These are phyloP conservation scores for Caenorhabditis remanei DNA, from an alignment of 1,140 invertebrate species.

Conservation along the genomic window DNA sequence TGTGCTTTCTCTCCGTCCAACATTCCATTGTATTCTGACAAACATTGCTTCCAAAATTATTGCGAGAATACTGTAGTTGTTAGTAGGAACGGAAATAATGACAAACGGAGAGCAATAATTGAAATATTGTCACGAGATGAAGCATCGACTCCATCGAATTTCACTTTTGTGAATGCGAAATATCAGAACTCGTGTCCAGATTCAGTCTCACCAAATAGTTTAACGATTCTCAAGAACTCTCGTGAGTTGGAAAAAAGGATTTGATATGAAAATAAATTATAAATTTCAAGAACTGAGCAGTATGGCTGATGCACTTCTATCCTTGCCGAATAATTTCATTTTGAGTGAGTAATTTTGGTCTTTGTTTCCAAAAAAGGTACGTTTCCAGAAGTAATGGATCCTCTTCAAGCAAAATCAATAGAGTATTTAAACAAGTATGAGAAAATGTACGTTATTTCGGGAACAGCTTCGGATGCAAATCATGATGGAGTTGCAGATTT, in stretches of 20 bases:
- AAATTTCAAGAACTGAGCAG: neutral
- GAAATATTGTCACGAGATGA: slow-evolving; percentile 31
- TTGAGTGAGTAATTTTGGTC: neutral
- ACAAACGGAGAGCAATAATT: neutral
- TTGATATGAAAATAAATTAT: neutral
- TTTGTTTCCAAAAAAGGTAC: neutral
- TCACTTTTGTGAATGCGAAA: slow-evolving; percentile 35
- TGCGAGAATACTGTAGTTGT: slow-evolving; percentile 24
- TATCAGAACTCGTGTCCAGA: neutral
- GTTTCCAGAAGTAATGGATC: slow-evolving; percentile 31
- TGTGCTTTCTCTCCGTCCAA: slow-evolving; percentile 25
- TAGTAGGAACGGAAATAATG: neutral
- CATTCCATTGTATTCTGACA: slow-evolving; percentile 38
- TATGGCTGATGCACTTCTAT: neutral
- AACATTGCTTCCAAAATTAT: slow-evolving; percentile 34
- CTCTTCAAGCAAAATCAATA: slow-evolving; percentile 12
- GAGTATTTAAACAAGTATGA: slow-evolving; percentile 32
- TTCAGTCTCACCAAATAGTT: neutral
- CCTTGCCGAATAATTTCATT: neutral
- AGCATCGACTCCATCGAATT: neutral
- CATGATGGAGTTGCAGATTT: slow-evolving; percentile 31
- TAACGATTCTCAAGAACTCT: slow-evolving; percentile 2
- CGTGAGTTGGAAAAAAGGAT: neutral
- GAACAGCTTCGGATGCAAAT: slow-evolving; percentile 28
- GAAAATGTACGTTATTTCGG: slow-evolving; percentile 21